Base-by-base conservation (phyloP, 2,797 vertebrate genomes). In the Rallus crepitans region DNA sequence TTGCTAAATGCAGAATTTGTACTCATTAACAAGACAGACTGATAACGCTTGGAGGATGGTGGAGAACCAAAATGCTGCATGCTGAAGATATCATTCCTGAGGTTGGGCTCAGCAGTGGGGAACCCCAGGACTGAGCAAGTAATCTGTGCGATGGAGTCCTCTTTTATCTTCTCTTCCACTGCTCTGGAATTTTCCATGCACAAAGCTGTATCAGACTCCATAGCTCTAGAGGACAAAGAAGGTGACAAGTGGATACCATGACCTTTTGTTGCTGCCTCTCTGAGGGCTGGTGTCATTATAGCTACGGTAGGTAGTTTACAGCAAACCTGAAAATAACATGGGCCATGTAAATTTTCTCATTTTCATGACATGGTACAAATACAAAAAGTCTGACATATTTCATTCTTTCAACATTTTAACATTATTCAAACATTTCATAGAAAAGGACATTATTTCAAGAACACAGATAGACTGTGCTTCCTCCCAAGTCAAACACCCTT, bases 221-320 rank as follows among this genome's bases (percentile, higher is more conserved):
- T 97, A 96, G 97, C 96, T 97, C 94, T 97, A 81, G 98, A 96
- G 76, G 97, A 96, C 81, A 98, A 97, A 94, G 98, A 98, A 39
- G 98, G 97, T 81, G 98, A 98, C 97, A 99, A 98, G 97, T 98
- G 98, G 98, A 99, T 98, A 96, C 98, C 98, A 93, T 97, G 97
- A 96, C 97, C 97, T 97, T 99, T 98, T 97, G 98, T 97, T 90
- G 98, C 94, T 97, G 98, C 96, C 97, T 99, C 99, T 96, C 98
- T 98, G 94, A 99, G 98, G 90, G 98, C 98, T 95, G 99, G 99
- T 98, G 98, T 98, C 99, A 99, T 99, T 97, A 97, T 97, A 98
- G 96, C 96, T 98, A 96, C 12, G 82, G 93, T 79, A 97, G 96
- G 94, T 90, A 98, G 97, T 97, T 94, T 97, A 96, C 91, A 94